Base-by-base conservation (phyloP, 2,113 vertebrate genomes). In the Mesembrinibis cayennensis region DNA sequence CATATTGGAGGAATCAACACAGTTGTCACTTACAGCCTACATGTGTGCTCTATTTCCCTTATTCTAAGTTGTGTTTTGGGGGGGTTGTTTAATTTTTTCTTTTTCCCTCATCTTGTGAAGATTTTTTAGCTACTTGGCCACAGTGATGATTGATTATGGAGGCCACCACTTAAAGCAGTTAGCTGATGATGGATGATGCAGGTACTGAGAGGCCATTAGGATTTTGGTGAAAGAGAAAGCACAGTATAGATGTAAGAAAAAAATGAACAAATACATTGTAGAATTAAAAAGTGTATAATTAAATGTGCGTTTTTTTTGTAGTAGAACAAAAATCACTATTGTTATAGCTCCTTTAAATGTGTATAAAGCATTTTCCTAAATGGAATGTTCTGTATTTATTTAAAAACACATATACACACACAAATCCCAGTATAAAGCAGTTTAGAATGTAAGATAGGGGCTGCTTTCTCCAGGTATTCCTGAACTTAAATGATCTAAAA, bases 391-490 rank as follows among this genome's bases (percentile, higher is more conserved):
- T 13, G 21, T 59, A 52, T 72, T 91, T 79, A 76, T 50, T 87
- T 71, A 65, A 90, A 62, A 3, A 70, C 13, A 81, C 30, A 70
- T 10, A 36, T 25, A 47, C 17, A 65, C n/a, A 63, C 32, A 36
- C 9, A 17, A 2, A 87, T 83, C 55, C 34, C 29, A 63, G 9
- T 58, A 74, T 71, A 95, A 95, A 92, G 73, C 22, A 34, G 17
- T 89, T 94, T 40, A 79, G 50, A 87, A 83, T 10, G 3, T 45
- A 82, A 94, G 65, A 89, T n/a, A 77, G 42, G 13, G 34, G 9
- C 27, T 82, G 53, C 69, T 95, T 91, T 66, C 81, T 92, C 61
- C 38, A 69, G 49, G 84, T 78, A 93, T 71, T 89, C 62, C 45
- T 34, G 26, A 49, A 61, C 36, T 69, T 63, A 56, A 85, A 63